Evolutionary conservation across 2,113 vertebrate species (phyloP), one percentile per base, ranked within the genome.

Genomic region (Oreotrochilus melanogaster): DNA sequence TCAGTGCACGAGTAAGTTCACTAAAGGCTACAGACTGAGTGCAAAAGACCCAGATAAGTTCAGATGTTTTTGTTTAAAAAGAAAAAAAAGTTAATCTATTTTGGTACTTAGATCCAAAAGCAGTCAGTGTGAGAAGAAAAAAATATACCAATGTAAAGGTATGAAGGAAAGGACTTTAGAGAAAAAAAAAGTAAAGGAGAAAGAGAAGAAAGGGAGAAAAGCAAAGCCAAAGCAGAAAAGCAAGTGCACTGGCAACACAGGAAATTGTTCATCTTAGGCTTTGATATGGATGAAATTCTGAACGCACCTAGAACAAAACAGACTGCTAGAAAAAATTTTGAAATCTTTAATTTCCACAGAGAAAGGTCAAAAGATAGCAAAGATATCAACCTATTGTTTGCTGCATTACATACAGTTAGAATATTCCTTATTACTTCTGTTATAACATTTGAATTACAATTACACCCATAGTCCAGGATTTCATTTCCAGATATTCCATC

Each of bases 401-500:
- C 30, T 91, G 78, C 21, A 73, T 79, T 79, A 66, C 65, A 78
- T 69, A 56, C 31, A 83, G 54, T 74, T 81, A 93, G 91, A 82
- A 88, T 47, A 65, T 14, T 5, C 86, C 17, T 72, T 92, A 60
- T 72, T 91, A 91, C 31, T 50, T 66, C 8, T 25, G 80, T 86
- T 90, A 93, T 85, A 91, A 93, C 15, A 89, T 74, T 95, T 92
- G 74, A 94, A 93, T 90, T 86, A 94, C 71, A 95, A 76, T 47
- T 86, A 47, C 37, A 79, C 31, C 70, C 25, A 42, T 25, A 89
- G 78, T 61, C 64, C 70, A 87, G 30, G 23, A 54, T 15, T 56
- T 89, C 72, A 85, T 78, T 93, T 91, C 37, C 70, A 89, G 70
- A 88, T 57, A 91, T 82, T 72, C 78, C 57, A 89, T 91, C 84